Percentiles rank a stretch among this genome's conserved stretches.
phyloP scores from a whole-genome alignment of 2,888 invertebrate species.

The Cantharis flavilabris region DNA sequence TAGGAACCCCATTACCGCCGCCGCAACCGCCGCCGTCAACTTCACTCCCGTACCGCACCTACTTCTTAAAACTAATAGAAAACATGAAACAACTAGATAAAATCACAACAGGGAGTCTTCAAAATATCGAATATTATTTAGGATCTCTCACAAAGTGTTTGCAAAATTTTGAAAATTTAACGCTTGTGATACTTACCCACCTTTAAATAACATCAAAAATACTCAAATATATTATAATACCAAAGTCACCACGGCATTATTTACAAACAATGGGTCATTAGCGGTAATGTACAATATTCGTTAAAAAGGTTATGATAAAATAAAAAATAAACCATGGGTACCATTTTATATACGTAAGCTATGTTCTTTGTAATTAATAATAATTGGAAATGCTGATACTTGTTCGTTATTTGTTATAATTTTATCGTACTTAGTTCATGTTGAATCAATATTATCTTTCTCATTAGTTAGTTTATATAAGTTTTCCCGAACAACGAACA shows the following conservation, averaged over 20 bases:
- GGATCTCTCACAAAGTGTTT: not conserved
- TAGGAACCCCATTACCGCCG: slow-evolving; percentile 51
- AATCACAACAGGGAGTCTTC: slow-evolving; percentile 4
- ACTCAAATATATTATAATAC: not conserved
- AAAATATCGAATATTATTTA: slow-evolving; percentile 11
- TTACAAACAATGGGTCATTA: not conserved
- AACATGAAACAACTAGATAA: slow-evolving; percentile 18
- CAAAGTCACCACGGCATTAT: not conserved
- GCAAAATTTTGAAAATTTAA: slow-evolving; percentile 1
- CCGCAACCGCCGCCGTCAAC: slow-evolving; percentile 37
- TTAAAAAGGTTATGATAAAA: not conserved
- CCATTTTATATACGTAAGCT: not conserved
- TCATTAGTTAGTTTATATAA: too few relatives aligned
- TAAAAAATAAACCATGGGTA: not conserved
- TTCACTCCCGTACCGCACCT: slow-evolving; percentile 28
- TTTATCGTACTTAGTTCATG: not conserved
- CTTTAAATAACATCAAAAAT: not conserved
- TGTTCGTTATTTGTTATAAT: not conserved
- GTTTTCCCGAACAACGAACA: too few relatives aligned
- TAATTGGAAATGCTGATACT: not conserved
- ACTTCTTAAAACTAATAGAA: slow-evolving; percentile 22
- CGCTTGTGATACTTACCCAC: not conserved
- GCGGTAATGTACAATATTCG: not conserved
- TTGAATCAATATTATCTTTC: not conserved
- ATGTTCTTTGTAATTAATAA: not conserved